phyloP scores from a whole-genome alignment of 2,797 vertebrate species.

The Crocodylus rhombifer region DNA sequence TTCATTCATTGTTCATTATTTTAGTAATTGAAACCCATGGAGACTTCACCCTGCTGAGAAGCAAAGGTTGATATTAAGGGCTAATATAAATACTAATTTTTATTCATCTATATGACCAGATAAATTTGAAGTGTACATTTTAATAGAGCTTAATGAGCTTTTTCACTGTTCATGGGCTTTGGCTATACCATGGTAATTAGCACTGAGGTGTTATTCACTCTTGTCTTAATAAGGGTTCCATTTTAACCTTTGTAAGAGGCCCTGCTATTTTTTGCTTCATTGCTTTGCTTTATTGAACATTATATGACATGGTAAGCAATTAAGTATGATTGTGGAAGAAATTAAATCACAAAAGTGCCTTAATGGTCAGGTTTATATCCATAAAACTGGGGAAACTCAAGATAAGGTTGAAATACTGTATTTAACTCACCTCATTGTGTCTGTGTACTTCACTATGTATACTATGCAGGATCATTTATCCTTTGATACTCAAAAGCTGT shows the following conservation, averaged over 20 bases:
- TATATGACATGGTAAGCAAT: slow-evolving; percentile 64
- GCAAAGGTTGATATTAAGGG: slow-evolving; percentile 6
- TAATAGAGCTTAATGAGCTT: slow-evolving; percentile 71
- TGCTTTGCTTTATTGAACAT: slow-evolving; percentile 79
- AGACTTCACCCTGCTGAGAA: slow-evolving; percentile 10
- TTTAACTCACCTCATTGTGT: slow-evolving; percentile 22
- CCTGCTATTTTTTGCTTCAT: slow-evolving; percentile 76
- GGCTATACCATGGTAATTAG: slow-evolving; percentile 68
- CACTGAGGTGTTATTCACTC: slow-evolving; percentile 71
- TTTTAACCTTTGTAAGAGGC: slow-evolving; percentile 72
- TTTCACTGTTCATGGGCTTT: slow-evolving; percentile 68
- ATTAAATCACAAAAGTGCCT: slow-evolving; percentile 70
- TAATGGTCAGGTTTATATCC: slow-evolving; percentile 64
- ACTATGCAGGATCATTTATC: neutral
- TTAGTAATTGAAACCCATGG: neutral
- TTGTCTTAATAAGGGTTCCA: slow-evolving; percentile 65
- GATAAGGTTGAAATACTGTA: slow-evolving; percentile 40
- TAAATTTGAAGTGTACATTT: slow-evolving; percentile 56
- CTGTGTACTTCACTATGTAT: neutral
- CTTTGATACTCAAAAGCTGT: slow-evolving; percentile 21
- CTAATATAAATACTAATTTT: slow-evolving; percentile 39
- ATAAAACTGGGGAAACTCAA: slow-evolving; percentile 57
- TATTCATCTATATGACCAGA: slow-evolving; percentile 51
- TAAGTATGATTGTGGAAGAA: slow-evolving; percentile 74
- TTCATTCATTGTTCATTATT: neutral